These are phyloP conservation scores for Cataglyphis rosenhaueri DNA, from an alignment of 2,888 invertebrate genomes.

Conservation along the genomic window DNA sequence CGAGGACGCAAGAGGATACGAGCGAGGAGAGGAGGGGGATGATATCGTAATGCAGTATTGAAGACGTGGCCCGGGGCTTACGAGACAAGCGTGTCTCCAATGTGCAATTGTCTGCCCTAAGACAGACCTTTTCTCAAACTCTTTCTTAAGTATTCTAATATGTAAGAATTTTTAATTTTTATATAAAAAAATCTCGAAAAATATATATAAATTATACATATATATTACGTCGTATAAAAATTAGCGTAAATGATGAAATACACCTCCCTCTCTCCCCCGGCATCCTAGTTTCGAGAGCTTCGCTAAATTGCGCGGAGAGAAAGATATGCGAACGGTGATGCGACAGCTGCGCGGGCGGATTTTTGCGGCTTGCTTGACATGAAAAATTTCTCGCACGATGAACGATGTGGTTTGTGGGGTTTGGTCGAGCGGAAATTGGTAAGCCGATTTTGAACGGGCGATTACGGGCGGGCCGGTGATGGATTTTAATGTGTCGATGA, in stretches of 20 bases:
- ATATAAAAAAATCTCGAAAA: neutral
- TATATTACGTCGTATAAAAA: neutral
- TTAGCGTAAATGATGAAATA: neutral
- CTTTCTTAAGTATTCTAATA: neutral
- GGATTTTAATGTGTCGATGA: constrained; percentile 33
- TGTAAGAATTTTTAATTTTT: neutral
- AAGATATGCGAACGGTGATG: constrained; percentile 7
- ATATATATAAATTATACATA: neutral
- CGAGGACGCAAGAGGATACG: constrained; percentile 26
- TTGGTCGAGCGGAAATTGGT: constrained; percentile 45
- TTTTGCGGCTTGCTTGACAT: constrained; percentile 29
- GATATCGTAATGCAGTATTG: constrained; percentile 80
- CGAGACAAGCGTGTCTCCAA: constrained; percentile 68
- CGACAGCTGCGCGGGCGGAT: constrained; percentile 50
- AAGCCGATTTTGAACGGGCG: constrained; percentile 33
- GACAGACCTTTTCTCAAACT: constrained; percentile 7
- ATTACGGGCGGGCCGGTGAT: constrained; percentile 7
- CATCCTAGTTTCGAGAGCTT: neutral
- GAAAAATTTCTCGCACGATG: constrained; percentile 40
- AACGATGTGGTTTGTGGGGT: constrained; percentile 30
- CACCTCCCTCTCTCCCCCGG: neutral
- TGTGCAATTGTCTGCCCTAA: constrained; percentile 68
- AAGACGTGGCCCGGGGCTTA: constrained; percentile 73
- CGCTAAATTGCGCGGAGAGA: constrained; percentile 69
- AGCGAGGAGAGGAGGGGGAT: constrained; percentile 51